Evolutionary conservation across 2,888 invertebrate genomes (phyloP).

Genomic region (Stenurella melanura): DNA sequence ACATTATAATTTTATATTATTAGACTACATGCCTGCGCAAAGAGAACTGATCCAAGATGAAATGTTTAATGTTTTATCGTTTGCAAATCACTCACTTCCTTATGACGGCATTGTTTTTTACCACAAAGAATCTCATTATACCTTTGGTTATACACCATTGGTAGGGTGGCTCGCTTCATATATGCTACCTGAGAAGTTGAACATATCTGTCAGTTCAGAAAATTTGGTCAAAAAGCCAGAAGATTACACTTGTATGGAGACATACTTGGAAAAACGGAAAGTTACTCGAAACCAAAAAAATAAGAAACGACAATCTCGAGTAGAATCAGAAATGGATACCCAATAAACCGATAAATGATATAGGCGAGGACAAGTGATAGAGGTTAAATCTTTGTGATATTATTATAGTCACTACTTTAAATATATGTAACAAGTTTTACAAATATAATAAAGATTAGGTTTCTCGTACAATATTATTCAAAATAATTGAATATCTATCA

Average conservation of each 20-base stretch:
- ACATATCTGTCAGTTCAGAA: constrained; percentile 70
- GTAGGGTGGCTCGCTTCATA: constrained; percentile 94
- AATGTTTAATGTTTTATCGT: constrained; percentile 70
- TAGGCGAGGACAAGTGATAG: neutral
- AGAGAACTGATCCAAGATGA: constrained; percentile 72
- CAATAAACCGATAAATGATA: constrained; percentile 11
- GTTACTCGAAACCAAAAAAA: constrained; percentile 60
- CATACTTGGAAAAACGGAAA: constrained; percentile 74
- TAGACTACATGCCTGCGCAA: constrained; percentile 75
- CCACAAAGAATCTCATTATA: constrained; percentile 87
- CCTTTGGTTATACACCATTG: constrained; percentile 85
- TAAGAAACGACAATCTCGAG: constrained; percentile 17
- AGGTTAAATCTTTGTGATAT: neutral
- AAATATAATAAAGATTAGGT: too few relatives aligned
- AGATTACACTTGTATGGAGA: constrained; percentile 74
- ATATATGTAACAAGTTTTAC: neutral
- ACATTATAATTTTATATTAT: constrained; percentile 73
- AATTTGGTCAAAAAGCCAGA: constrained; percentile 74
- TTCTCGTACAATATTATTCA: too few relatives aligned
- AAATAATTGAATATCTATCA: too few relatives aligned
- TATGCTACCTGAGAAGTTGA: constrained; percentile 89
- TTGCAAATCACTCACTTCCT: constrained; percentile 71
- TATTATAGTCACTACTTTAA: neutral
- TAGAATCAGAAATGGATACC: constrained; percentile 19
- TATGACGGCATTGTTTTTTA: constrained; percentile 95